phyloP scores from a whole-genome alignment of 2,888 invertebrate species.

The Drosophila sordidula region DNA sequence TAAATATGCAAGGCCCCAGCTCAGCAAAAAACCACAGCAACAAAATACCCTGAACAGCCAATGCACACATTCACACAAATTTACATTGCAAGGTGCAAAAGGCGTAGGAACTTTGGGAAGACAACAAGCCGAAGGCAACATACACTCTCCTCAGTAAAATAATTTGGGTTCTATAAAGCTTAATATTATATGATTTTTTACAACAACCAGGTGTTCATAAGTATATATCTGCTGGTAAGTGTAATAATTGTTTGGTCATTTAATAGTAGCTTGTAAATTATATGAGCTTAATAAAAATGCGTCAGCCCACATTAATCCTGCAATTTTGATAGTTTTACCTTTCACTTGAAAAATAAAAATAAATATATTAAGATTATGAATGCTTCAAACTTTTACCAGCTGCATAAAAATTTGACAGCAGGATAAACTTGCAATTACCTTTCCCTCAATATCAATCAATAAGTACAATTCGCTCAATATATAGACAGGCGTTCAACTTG shows the following conservation, averaged over 20 bases:
- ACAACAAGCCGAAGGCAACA: conserved; percentile 1
- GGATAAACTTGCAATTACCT: background rate
- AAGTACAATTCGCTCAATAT: no score
- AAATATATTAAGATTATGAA: no score
- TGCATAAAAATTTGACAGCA: background rate
- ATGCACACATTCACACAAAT: conserved; percentile 57
- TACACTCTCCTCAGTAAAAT: conserved; percentile 34
- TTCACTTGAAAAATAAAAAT: no score
- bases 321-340: no score
- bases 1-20: conserved; percentile 69
- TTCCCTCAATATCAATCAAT: no score
- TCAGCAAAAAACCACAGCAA: conserved; percentile 26
- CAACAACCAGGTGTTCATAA: background rate
- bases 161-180: no score
- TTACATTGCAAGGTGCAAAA: conserved; percentile 81
- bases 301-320: no score
- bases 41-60: conserved; percentile 30
- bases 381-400: background rate
- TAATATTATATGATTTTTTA: background rate
- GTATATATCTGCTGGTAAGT: no score
- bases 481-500: no score
- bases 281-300: no score
- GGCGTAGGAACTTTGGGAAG: background rate
- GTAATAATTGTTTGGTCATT: no score
- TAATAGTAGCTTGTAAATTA: no score